Conservation (phyloP, 2,888 invertebrate species). For the Octonoba sinensis region DNA sequence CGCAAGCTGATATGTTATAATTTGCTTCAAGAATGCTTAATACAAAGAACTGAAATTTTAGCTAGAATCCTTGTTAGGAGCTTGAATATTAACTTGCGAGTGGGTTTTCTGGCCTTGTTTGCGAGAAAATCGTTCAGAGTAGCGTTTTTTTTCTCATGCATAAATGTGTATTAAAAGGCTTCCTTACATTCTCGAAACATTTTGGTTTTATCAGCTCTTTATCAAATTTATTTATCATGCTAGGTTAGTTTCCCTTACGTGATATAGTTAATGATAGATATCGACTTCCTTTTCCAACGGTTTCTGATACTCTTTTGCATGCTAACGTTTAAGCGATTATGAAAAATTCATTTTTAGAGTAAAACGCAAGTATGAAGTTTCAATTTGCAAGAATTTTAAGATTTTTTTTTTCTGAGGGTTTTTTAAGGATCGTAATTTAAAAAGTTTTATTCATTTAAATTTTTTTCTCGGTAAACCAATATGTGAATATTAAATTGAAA, state of each 20-base stretch:
- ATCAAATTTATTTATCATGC: slow-evolving; percentile 52
- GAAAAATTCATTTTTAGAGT: not conserved
- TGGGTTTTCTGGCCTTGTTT: slow-evolving; percentile 14
- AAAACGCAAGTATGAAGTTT: not conserved
- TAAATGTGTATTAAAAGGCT: slow-evolving; percentile 52
- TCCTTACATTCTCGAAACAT: slow-evolving; percentile 17
- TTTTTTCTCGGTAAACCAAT: too few species aligned
- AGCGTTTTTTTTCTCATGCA: slow-evolving; percentile 24
- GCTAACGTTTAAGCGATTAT: not conserved
- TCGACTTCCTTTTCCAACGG: slow-evolving; percentile 20
- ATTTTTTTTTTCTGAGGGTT: not conserved
- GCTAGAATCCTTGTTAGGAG: too few species aligned
- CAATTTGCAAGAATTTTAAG: too few species aligned
- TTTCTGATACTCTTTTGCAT: slow-evolving; percentile 23
- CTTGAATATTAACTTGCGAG: slow-evolving; percentile 34
- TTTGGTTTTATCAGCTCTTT: slow-evolving; percentile 46
- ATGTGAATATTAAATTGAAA: too few species aligned
- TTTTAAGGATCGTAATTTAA: not conserved
- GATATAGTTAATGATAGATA: slow-evolving; percentile 29
- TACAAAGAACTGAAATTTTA: slow-evolving; percentile 7
- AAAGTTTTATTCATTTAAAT: too few species aligned
- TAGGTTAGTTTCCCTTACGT: slow-evolving; percentile 22
- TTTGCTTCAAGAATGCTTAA: slow-evolving; percentile 47
- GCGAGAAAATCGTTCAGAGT: slow-evolving; percentile 26
- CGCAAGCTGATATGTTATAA: slow-evolving; percentile 43